Base-by-base conservation (phyloP, 2,888 invertebrate genomes). In the Drosophila ustulata region DNA sequence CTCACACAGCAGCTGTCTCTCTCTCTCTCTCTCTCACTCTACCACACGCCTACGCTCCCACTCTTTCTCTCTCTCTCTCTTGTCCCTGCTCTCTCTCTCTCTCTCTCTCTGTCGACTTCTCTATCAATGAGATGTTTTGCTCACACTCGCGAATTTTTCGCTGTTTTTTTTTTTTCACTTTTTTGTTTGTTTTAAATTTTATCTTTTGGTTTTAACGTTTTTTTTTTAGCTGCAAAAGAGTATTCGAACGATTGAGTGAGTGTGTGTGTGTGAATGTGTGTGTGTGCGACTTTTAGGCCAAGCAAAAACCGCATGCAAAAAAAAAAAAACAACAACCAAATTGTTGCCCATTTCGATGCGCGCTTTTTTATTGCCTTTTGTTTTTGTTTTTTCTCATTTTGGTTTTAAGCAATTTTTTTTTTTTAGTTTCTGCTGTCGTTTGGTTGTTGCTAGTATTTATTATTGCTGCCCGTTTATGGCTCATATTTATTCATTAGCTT, bases 401-500 rank as follows among this genome's bases (percentile, higher is more conserved):
- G 45, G 43, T 23, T 32, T 28, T 28, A 34, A 34, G 2, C 11
- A 34, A 26, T 5, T 28, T 25, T 26, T 62, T 63, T 43, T 28
- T 62, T 50, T 50, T 53, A 43, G 37, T 71, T 61, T 34, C 26
- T 70, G 45, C 47, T 66, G 55, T n/a, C 37, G 47, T 30, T 61
- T 47, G 13, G 30, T 69, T 68, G 53, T 62, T 63, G 56, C 26
- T 64, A 43, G 43, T 45, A 32, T 63, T 61, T 64, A 53, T 58
- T 71, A 68, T 61, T 67, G 50, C 45, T 50, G 56, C 8, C 65
- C 68, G 68, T 74, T 78, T 66, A 69, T 70, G 66, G 69, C 71
- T 79, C 66, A 63, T 83, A 83, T 83, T 83, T 79, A 79, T 79
- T 82, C 80, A 78, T 82, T 66, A 74, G 77, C 74, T 71, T 51